Percentiles rank a stretch among this genome's conserved stretches.
phyloP scores from a whole-genome alignment of 2,888 invertebrate species.

The Caenorhabditis wallacei region DNA sequence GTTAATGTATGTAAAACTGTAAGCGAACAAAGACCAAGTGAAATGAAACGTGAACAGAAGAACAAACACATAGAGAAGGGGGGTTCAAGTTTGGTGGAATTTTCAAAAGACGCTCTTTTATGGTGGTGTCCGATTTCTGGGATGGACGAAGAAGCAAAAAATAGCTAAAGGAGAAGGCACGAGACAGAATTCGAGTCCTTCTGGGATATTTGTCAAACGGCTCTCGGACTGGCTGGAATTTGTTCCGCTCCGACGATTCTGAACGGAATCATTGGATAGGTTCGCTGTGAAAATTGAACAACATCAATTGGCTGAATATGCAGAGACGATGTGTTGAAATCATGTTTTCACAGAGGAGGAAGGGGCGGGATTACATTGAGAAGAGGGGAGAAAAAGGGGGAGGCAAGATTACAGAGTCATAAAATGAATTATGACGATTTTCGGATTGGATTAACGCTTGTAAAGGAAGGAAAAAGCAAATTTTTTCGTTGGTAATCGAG shows the following conservation, averaged over 20 bases:
- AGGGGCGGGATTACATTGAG: slow-evolving; percentile 19
- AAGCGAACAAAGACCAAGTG: slow-evolving; percentile 21
- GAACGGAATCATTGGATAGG: slow-evolving; percentile 48
- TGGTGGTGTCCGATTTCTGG: slow-evolving; percentile 47
- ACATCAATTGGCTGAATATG: slow-evolving; percentile 4
- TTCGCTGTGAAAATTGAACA: background rate
- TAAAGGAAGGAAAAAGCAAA: slow-evolving; percentile 30
- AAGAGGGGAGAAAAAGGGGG: background rate
- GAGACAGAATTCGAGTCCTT: slow-evolving; percentile 32
- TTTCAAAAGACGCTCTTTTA: slow-evolving; percentile 15
- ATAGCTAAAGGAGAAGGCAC: slow-evolving; percentile 13
- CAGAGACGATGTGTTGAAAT: slow-evolving; percentile 20
- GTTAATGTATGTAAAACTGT: slow-evolving; percentile 24
- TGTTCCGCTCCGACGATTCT: slow-evolving; percentile 40
- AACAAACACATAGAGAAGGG: slow-evolving; percentile 25
- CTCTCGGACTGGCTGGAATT: slow-evolving; percentile 29
- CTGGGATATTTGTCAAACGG: slow-evolving; percentile 37
- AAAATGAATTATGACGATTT: slow-evolving; percentile 63
- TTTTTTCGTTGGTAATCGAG: slow-evolving; percentile 20
- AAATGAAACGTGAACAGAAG: slow-evolving; percentile 26
- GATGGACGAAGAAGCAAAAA: slow-evolving; percentile 12
- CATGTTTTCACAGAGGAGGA: slow-evolving; percentile 7
- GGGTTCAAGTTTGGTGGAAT: slow-evolving; percentile 39
- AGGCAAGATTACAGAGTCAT: slow-evolving; percentile 39
- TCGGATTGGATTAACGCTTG: slow-evolving; percentile 48